Base-by-base conservation (phyloP, 2,888 invertebrate species). In the Netelia melanura region DNA sequence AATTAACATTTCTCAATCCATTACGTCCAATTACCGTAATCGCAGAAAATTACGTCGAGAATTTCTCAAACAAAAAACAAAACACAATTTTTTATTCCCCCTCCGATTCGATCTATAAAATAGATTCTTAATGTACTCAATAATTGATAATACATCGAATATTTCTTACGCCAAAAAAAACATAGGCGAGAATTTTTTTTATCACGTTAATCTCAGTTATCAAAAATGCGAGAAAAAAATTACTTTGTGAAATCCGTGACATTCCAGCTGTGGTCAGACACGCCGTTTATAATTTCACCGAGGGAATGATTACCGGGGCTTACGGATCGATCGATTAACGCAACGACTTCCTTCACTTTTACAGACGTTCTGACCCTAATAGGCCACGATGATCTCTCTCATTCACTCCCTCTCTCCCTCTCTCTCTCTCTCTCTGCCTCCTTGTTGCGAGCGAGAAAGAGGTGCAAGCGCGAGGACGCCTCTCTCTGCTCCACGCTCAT, bases 281-380 rank as follows among this genome's bases (percentile, higher is more conserved):
- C 44, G 10, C 30, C 61, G 23, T 14, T 38, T 74, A 21, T 48
- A 58, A 74, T 68, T 72, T 72, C 21, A 76, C 17, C 54, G 25
- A 75, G 8, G 64, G 17, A 56, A 77, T 72, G 72, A 64, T 54
- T 54, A 52, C 67, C 76, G 23, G n/a, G 68, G 80, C 71, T 56
- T 76, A 72, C 84, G 83, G 86, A 88, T 86, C 87, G 88, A 90
- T 90, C 88, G 89, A 89, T 90, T 88, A 86, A 88, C 86, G 86
- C 87, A 87, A 85, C 86, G 80, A 87, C 88, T 91, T 91, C 92
- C 91, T 90, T 86, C 87, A 90, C 87, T 89, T 89, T 90, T 91
- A 89, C 89, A 90, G 89, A 88, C 88, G 81, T 79, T 81, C 83
- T 89, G 91, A 91, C 90, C 91, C 88, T 92, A 92, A 92, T 91